Evolutionary conservation across 2,888 invertebrate genomes (phyloP).

Genomic region (Carterocephalus palaemon): DNA sequence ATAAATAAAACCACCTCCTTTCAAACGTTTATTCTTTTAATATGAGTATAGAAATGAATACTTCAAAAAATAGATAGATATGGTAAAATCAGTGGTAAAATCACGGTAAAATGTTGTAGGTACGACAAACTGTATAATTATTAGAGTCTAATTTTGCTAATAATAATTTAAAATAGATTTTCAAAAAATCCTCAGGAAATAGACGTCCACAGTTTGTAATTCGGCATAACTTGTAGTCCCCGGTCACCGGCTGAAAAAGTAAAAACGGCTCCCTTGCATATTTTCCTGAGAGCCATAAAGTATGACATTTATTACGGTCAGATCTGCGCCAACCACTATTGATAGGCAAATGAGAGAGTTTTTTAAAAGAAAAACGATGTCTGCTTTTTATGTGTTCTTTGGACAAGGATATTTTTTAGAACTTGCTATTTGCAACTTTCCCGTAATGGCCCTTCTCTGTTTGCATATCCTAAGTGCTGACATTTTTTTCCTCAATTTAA

Average conservation of each 20-base stretch:
- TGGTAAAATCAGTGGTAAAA: too few species aligned
- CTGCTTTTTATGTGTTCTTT: conserved; percentile 78
- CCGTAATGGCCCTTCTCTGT: conserved; percentile 53
- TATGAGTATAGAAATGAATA: too few species aligned
- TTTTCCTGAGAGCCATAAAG: conserved; percentile 77
- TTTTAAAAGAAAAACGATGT: conserved; percentile 80
- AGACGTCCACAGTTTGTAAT: conserved; percentile 63
- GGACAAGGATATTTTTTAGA: conserved; percentile 70
- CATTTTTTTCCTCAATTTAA: conserved; percentile 9
- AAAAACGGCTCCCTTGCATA: conserved; percentile 78
- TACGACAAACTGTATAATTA: too few species aligned
- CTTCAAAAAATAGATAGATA: too few species aligned
- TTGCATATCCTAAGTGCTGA: conserved; percentile 34
- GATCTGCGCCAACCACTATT: conserved; percentile 78
- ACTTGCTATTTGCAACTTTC: conserved; percentile 56
- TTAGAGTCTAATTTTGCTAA: too few species aligned
- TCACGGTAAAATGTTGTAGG: too few species aligned
- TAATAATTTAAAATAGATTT: too few species aligned
- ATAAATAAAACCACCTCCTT: too few species aligned
- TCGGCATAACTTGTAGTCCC: conserved; percentile 69
- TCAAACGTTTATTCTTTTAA: too few species aligned
- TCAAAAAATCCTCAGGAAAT: conserved; percentile 68
- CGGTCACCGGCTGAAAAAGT: conserved; percentile 75
- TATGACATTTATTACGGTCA: conserved; percentile 80
- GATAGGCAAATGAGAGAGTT: conserved; percentile 80